Evolutionary conservation across 2,113 vertebrate genomes (phyloP).

Genomic region (Jacana jacana): DNA sequence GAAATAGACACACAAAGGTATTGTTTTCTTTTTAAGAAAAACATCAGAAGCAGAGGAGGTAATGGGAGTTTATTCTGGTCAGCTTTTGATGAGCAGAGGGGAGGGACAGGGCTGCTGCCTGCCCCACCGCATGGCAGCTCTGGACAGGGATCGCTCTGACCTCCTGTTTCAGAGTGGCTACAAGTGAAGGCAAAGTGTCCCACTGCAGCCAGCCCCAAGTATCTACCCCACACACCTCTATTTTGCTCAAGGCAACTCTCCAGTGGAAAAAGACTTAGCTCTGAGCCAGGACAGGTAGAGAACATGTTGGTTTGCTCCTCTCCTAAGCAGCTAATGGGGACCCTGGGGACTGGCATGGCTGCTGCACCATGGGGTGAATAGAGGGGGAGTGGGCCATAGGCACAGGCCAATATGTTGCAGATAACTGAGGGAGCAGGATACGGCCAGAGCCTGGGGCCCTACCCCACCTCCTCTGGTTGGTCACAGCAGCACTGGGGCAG

Average conservation of each 20-base stretch:
- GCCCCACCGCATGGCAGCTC: rapidly evolving
- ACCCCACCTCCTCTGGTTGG: neutral
- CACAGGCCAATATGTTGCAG: neutral
- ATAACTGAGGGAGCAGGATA: neutral
- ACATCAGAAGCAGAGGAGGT: neutral
- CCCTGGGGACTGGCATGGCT: rapidly evolving
- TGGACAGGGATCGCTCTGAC: neutral
- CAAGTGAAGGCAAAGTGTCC: neutral
- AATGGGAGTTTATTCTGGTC: neutral
- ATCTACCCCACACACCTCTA: neutral
- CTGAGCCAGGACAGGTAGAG: neutral
- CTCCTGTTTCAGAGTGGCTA: neutral
- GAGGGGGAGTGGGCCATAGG: neutral
- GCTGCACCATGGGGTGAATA: rapidly evolving
- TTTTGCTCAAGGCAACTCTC: neutral
- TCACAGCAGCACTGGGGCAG: neutral
- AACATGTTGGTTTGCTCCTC: neutral
- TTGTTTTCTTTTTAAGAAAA: neutral
- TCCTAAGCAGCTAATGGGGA: neutral
- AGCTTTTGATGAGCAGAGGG: neutral
- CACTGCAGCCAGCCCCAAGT: neutral
- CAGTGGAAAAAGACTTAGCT: neutral
- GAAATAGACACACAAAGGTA: neutral
- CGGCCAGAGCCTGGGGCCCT: neutral
- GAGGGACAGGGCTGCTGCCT: neutral